Base-by-base conservation (phyloP, 2,888 invertebrate species). In the Tetramorium bicarinatum region DNA sequence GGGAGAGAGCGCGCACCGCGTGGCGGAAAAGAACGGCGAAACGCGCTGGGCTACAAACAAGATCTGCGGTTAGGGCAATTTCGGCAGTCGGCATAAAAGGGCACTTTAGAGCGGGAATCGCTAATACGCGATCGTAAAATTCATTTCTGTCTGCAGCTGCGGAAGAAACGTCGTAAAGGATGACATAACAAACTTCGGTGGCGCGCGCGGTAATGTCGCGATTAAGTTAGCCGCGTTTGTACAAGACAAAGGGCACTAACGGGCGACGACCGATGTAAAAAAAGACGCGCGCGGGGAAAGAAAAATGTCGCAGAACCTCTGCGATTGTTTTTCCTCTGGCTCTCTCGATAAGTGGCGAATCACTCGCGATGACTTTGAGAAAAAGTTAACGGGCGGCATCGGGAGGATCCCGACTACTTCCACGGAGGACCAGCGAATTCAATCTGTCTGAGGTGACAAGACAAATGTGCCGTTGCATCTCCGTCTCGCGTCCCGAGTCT, bases 391-490 rank as follows among this genome's bases (percentile, higher is more conserved):
- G 41, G 67, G 11, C 18, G 15, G 11, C 67, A 34, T 47, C 77
- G 56, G 21, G 47, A 80, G 59, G 47, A 59, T 66, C 56, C 21
- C 38, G 18, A 8, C 47, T 38, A 69, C 79, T 71, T 80, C 18
- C 71, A 44, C 34, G 59, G 71, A 66, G 79, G 72, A 61, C 76
- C 82, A 83, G 61, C 84, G 87, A 90, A 91, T 91, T 91, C 88
- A 90, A 91, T 90, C 91, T 90, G 74, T 84, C 89, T 72, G 67
- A 90, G 90, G 88, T 87, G 91, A 89, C 91, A 91, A 92, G 92
- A 92, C 90, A 92, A 92, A 93, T 92, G 92, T 91, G 86, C 84
- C 85, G 88, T 83, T 88, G 87, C 88, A 86, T 3, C 87, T 88
- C 87, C 87, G 84, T 87, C 83, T 85, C 56, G 49, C 29, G 62